Conservation (phyloP, 2,888 invertebrate genomes). For the Scrobipalpa costella region DNA sequence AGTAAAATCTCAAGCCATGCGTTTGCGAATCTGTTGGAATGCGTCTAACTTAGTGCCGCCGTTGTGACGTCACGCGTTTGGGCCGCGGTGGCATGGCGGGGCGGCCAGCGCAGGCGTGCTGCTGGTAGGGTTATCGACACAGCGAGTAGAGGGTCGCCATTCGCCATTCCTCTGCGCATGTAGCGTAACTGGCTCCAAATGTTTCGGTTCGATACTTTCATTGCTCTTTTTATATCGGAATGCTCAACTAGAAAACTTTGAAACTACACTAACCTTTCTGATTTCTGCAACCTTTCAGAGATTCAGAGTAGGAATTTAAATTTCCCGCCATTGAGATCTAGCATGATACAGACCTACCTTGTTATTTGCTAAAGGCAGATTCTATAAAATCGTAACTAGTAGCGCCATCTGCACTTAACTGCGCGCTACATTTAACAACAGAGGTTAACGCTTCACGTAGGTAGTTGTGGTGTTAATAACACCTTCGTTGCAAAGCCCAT, state of each 20-base stretch:
- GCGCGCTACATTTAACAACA: neutral
- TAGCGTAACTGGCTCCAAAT: constrained; percentile 57
- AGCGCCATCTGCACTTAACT: constrained; percentile 20
- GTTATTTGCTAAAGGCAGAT: neutral
- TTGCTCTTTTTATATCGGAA: constrained; percentile 42
- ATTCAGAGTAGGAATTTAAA: neutral
- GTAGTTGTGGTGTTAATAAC: neutral
- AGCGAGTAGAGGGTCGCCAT: constrained; percentile 47
- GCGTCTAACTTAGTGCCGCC: constrained; percentile 66
- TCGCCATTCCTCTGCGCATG: constrained; percentile 52
- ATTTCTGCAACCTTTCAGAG: neutral
- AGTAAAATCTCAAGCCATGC: constrained; percentile 52
- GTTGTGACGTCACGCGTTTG: constrained; percentile 56
- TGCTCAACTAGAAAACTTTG: neutral
- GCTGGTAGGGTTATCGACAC: constrained; percentile 78
- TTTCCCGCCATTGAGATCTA: neutral
- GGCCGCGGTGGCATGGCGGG: constrained; percentile 32
- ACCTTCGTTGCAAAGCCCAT: neutral
- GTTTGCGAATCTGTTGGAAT: constrained; percentile 70
- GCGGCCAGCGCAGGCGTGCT: constrained; percentile 51
- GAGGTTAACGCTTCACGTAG: neutral
- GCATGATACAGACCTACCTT: neutral
- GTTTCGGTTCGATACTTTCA: constrained; percentile 70
- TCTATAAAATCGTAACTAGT: neutral
- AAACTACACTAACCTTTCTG: no score